Conservation (phyloP, 2,113 vertebrate species). For the Hoplias malabaricus region DNA sequence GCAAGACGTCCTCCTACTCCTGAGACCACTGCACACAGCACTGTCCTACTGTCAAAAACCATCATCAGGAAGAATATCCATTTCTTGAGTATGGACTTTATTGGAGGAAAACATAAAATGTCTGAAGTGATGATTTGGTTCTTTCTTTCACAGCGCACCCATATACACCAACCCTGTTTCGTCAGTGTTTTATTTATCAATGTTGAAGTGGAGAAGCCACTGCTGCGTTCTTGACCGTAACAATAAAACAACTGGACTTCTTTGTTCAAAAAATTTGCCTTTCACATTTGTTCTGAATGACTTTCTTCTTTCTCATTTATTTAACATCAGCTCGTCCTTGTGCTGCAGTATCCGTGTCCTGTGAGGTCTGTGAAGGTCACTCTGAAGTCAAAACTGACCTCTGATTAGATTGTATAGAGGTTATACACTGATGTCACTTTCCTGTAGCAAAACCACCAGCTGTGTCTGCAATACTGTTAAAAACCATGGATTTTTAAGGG, state of each 20-base stretch:
- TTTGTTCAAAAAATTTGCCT: constrained; percentile 70
- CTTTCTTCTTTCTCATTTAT: too few relatives aligned
- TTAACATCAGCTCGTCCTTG: too few relatives aligned
- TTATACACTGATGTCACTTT: too few relatives aligned
- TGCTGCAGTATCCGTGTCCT: too few relatives aligned
- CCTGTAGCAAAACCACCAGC: too few relatives aligned
- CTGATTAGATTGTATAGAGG: too few relatives aligned
- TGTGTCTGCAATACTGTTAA: too few relatives aligned
- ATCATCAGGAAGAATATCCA: constrained; percentile 61
- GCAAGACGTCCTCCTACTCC: constrained; percentile 98
- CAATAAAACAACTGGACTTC: constrained; percentile 76
- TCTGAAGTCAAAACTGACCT: too few relatives aligned
- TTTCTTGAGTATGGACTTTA: constrained; percentile 75
- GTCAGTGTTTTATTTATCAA: constrained; percentile 84
- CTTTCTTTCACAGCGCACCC: constrained; percentile 69
- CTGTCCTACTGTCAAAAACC: constrained; percentile 63
- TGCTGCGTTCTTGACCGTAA: constrained; percentile 69
- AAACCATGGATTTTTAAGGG: too few relatives aligned
- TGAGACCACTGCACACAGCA: constrained; percentile 74
- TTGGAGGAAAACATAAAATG: constrained; percentile 71
- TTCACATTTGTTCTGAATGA: too few relatives aligned
- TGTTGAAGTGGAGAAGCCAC: constrained; percentile 73
- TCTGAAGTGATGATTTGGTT: constrained; percentile 70
- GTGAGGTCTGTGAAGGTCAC: too few relatives aligned
- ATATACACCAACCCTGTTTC: constrained; percentile 65